phyloP scores from a whole-genome alignment of 2,797 vertebrate genomes.

The Enteromius mattozi region DNA sequence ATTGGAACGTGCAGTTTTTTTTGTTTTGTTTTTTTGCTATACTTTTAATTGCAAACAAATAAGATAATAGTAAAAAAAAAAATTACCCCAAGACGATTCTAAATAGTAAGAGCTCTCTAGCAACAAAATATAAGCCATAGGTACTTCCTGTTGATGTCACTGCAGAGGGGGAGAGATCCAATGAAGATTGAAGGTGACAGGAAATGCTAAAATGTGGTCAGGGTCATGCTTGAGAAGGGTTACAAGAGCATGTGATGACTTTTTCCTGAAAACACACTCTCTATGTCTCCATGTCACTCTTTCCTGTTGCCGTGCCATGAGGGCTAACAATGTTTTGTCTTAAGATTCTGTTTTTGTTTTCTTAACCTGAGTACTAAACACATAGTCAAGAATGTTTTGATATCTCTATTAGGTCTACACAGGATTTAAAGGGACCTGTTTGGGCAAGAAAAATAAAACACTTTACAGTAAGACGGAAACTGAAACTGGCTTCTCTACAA shows the following conservation, averaged over 20 bases:
- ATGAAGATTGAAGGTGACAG: conserved; percentile 53
- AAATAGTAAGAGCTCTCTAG: neutral
- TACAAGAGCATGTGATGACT: conserved; percentile 12
- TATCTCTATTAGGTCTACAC: conserved; percentile 20
- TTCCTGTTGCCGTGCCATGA: conserved; percentile 50
- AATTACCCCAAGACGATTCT: neutral
- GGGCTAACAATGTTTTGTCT: conserved; percentile 2
- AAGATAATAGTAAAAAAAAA: neutral
- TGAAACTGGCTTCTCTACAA: neutral
- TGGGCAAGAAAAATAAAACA: conserved; percentile 9
- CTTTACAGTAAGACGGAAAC: conserved; percentile 29
- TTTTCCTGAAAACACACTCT: conserved; percentile 46
- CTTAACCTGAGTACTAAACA: conserved; percentile 7
- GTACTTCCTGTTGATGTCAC: conserved; percentile 49
- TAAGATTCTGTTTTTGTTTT: conserved; percentile 26
- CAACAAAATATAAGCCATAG: conserved; percentile 36
- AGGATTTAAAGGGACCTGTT: conserved; percentile 4
- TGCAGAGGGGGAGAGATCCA: conserved; percentile 29
- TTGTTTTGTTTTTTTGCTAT: neutral
- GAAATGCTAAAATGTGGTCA: conserved; percentile 49
- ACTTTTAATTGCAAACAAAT: neutral
- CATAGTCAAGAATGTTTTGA: conserved; percentile 28
- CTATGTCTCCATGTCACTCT: conserved; percentile 23
- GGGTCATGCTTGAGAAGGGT: conserved; percentile 39
- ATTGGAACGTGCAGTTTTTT: neutral